Percentiles rank a stretch among this genome's conserved stretches.
These are phyloP conservation scores for Nycticorax nycticorax DNA, from an alignment of 2,113 vertebrate genomes.

Conservation along the genomic window DNA sequence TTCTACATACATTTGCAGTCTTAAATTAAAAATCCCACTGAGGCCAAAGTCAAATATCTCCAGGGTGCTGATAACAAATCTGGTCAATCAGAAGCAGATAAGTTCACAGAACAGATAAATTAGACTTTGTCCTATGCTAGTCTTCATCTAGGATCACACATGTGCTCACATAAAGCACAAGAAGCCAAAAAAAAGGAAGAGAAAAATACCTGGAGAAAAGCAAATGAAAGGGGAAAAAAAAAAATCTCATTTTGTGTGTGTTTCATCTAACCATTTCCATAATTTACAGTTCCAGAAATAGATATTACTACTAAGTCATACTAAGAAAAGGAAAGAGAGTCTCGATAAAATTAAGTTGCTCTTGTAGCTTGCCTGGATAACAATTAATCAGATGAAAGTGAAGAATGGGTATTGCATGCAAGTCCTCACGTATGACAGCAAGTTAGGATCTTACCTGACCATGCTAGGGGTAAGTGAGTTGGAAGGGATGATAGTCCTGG, in stretches of 20 bases:
- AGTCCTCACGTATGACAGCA: background rate
- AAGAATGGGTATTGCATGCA: background rate
- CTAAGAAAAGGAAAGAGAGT: background rate
- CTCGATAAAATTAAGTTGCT: background rate
- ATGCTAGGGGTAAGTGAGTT: background rate
- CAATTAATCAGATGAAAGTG: background rate
- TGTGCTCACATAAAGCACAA: background rate
- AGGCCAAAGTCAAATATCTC: background rate
- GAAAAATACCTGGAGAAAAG: background rate
- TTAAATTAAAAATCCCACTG: background rate
- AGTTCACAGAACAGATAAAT: background rate
- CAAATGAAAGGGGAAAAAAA: background rate
- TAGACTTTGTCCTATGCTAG: background rate
- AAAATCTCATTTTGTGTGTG: background rate
- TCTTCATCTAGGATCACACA: background rate
- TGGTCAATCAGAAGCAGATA: background rate
- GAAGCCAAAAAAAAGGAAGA: background rate
- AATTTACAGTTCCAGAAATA: conserved; percentile 6
- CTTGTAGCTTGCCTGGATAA: background rate
- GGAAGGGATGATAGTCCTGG: background rate
- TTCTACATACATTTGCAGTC: background rate
- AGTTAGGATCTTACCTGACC: background rate
- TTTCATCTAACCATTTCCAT: background rate
- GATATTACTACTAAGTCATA: background rate
- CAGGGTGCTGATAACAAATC: background rate